Base-by-base conservation (phyloP, 2,797 vertebrate genomes). In the Nannoperca obscura region DNA sequence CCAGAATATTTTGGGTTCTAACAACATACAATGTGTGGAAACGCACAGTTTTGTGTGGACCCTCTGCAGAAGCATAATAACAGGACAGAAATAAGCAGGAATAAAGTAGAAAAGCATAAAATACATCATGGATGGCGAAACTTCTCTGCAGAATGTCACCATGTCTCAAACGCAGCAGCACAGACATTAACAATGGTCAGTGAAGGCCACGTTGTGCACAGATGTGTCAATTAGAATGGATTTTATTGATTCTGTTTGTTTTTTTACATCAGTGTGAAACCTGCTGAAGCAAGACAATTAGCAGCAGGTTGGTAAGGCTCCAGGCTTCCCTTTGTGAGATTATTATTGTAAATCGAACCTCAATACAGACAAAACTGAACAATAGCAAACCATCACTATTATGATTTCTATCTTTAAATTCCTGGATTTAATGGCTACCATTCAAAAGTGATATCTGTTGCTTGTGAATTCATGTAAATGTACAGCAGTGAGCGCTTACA, bases 211-310 rank as follows among this genome's bases (percentile, higher is more conserved):
- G 53, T 1, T 19, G n/a, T 53, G 14, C 49, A 53, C 36, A 40
- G 17, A 27, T 5, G 50, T 30, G 50, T 57, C 27, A 34, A 24
- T 4, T 20, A 20, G 24, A 69, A 40, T 40, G 32, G 44, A 50
- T 59, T 60, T 71, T 50, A 38, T 38, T 30, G 17, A 53, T 32
- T 17, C 15, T 5, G 10, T 38, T 60, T n/a, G 24, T 11, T 47
- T 38, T 60, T 40, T 61, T 10, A 40, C 4, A 40, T 60, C 58
- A 24, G 24, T n/a, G 53, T 12, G 44, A 14, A 22, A 40, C 30
- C 24, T 44, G 63, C 19, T 38, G 30, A n/a, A 54, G 55, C 7
- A 30, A 40, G 42, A 64, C 72, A 53, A 63, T 47, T 22, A 61
- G 52, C 49, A 65, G 60, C 49, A 27, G 32, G 5, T 46, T 50